Conservation (phyloP, 2,797 vertebrate genomes). For the Dermochelys coriacea region DNA sequence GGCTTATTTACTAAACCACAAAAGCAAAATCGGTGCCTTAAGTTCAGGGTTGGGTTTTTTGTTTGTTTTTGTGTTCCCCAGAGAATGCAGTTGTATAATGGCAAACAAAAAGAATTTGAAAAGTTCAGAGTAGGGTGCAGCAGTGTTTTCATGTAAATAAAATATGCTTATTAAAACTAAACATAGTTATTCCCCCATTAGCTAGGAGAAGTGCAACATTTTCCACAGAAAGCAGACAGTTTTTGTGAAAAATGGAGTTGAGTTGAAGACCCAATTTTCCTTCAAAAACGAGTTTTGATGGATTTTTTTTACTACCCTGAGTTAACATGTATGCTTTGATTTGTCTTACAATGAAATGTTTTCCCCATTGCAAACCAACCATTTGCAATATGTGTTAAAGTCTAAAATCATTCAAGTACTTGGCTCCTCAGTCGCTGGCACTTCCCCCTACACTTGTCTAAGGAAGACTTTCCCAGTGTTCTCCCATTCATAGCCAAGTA, state of each 20-base stretch:
- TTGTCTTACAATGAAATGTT: not conserved
- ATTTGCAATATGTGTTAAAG: not conserved
- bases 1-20: not conserved
- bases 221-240: not conserved
- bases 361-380: not conserved
- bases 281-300: not conserved
- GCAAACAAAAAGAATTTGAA: not conserved
- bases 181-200: not conserved
- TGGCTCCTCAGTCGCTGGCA: not conserved
- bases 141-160: not conserved
- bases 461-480: not conserved
- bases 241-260: not conserved
- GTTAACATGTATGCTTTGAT: not conserved
- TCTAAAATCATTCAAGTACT: not conserved
- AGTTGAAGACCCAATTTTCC: not conserved
- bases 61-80: not conserved
- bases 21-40: not conserved
- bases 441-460: not conserved
- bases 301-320: not conserved
- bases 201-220: not conserved
- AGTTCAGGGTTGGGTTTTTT: not conserved
- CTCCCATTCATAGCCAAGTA: not conserved
- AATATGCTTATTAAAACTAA: slow-evolving; percentile 38
- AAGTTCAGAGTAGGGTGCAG: not conserved
- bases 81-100: not conserved